Percentiles rank a stretch among this genome's conserved stretches.
phyloP scores from a whole-genome alignment of 2,113 vertebrate genomes.

The Carassius carassius region DNA sequence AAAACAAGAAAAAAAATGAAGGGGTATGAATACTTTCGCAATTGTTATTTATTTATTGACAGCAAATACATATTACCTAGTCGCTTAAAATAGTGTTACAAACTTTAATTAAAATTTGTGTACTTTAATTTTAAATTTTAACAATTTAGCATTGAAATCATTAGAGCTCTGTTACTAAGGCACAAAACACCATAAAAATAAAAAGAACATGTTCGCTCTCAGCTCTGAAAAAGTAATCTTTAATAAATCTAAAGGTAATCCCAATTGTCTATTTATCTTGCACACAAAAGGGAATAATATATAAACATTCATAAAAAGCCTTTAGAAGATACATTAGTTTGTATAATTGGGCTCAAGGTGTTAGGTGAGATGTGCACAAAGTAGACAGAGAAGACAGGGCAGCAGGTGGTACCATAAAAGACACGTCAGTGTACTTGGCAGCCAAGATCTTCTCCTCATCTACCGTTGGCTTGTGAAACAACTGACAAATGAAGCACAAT shows the following conservation, averaged over 20 bases:
- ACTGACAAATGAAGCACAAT: slow-evolving; percentile 1
- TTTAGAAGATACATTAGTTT: background rate
- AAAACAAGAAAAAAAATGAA: no score
- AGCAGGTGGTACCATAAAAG: background rate
- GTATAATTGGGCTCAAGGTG: background rate
- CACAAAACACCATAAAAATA: background rate
- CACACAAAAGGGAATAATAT: background rate
- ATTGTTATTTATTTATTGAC: no score
- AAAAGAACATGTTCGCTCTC: background rate
- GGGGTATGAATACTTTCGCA: no score
- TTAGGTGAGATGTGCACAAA: background rate
- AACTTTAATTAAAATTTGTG: background rate
- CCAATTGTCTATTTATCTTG: background rate
- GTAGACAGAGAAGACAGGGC: background rate
- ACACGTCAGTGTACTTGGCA: background rate
- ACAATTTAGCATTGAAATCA: background rate
- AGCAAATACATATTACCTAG: no score
- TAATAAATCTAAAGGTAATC: background rate
- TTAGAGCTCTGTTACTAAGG: background rate
- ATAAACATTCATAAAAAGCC: background rate
- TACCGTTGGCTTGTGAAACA: background rate
- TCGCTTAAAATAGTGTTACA: no score
- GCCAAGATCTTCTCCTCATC: background rate
- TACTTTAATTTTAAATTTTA: background rate
- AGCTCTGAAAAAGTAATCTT: background rate